Base-by-base conservation (phyloP, 2,888 invertebrate genomes). In the Agrotis segetum region DNA sequence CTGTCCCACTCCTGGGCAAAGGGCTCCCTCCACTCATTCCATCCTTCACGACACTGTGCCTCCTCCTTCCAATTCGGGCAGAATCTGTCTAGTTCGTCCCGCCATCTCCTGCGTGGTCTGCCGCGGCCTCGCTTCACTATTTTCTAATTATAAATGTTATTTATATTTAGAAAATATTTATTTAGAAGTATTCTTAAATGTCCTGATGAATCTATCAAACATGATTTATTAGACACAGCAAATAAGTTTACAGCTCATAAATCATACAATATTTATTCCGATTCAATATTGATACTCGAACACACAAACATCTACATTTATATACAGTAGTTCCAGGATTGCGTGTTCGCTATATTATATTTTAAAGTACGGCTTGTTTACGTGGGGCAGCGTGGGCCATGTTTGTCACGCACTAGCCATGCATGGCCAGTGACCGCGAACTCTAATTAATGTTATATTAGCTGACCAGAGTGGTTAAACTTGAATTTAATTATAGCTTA, bases 401-500 rank as follows among this genome's bases (percentile, higher is more conserved):
- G 69, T 58, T 71, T 24, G 84, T 84, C 90, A 91, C 90, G 91
- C 88, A 88, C 77, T 69, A 40, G 61, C 60, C 79, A 83, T 79
- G 77, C 70, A 71, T 77, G 79, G 69, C 74, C 74, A 71, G 59
- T 71, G 56, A 77, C 84, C 79, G 73, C 73, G 71, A 82, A 76
- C 67, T 65, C 82, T 84, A 88, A 90, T 90, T 90, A 91, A 90
- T 91, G 85, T 88, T 84, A 86, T 87, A 89, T 87, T 84, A 86
- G 58, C 74, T 71, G 50, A 61, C 66, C 73, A 62, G 53, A 55
- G 64, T 66, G 29, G 19, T 47, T 34, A 62, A 62, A 61, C 46
- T 75, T 63, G 47, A 67, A 53, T 49, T 53, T 29, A 29, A 67
- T n/a, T 65, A 29, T 60, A 40, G 9, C 5, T 19, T 47, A 11